Conservation (phyloP, 2,797 vertebrate genomes). For the Xyrichtys novacula region DNA sequence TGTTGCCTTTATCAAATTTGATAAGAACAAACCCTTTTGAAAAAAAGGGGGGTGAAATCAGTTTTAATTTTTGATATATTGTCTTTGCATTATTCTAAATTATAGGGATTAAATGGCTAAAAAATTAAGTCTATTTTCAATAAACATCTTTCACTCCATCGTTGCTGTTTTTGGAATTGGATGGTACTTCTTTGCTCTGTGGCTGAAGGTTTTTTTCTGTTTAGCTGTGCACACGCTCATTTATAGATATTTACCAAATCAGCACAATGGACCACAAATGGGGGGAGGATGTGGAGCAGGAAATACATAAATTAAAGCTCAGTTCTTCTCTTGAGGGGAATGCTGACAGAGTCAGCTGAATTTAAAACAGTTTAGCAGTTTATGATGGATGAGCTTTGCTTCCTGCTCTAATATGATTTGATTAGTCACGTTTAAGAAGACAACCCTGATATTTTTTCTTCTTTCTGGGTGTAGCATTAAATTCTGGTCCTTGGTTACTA, state of each 20-base stretch:
- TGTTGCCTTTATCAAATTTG: no score
- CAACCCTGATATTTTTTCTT: background rate
- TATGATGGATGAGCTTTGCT: background rate
- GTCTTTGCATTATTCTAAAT: no score
- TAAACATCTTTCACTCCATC: no score
- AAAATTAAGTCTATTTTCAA: no score
- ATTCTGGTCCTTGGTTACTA: constrained; percentile 16
- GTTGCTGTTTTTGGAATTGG: no score
- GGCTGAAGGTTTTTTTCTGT: background rate
- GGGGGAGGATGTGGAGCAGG: no score
- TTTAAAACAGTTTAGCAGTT: background rate
- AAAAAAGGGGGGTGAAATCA: no score
- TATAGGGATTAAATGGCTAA: no score
- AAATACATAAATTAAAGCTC: background rate
- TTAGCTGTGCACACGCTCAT: background rate
- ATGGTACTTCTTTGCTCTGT: no score
- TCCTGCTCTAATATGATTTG: background rate
- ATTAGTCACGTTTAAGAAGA: background rate
- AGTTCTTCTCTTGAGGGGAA: background rate
- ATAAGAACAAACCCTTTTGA: no score
- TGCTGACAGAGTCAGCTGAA: background rate
- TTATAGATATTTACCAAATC: background rate
- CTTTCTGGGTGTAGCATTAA: constrained; percentile 18
- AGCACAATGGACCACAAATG: background rate
- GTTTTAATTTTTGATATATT: no score